Conservation (phyloP, 1,140 invertebrate genomes). For the Zaprionus lachaisei region DNA sequence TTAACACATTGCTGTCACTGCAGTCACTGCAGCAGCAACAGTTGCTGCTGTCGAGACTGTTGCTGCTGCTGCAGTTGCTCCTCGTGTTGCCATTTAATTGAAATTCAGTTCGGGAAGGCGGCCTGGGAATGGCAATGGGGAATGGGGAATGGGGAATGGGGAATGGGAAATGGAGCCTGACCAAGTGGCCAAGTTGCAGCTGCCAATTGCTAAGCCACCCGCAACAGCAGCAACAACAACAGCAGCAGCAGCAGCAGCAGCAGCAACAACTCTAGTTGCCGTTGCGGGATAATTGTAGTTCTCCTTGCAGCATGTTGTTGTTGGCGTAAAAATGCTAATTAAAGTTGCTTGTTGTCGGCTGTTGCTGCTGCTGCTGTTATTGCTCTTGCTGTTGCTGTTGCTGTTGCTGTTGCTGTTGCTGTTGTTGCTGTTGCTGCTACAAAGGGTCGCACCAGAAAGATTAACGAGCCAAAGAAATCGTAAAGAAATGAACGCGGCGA, state of each 20-base stretch:
- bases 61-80: slow-evolving; percentile 34
- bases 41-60: slow-evolving; percentile 21
- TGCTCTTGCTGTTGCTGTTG: slow-evolving; percentile 4
- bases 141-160: slow-evolving; percentile 42
- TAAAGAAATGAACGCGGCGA: slow-evolving; percentile 69
- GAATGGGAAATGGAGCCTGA: slow-evolving; percentile 40
- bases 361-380: slow-evolving; percentile 14
- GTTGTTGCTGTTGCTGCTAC: slow-evolving; percentile 29
- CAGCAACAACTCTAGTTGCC: slow-evolving; percentile 27
- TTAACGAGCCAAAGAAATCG: slow-evolving; percentile 79
- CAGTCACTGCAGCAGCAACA: slow-evolving; percentile 53
- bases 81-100: slow-evolving; percentile 76
- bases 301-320: slow-evolving; percentile 31
- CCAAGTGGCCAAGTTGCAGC: slow-evolving; percentile 49
- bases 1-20: slow-evolving; percentile 81
- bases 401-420: slow-evolving; percentile 7
- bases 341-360: slow-evolving; percentile 71
- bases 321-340: slow-evolving; percentile 81
- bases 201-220: slow-evolving; percentile 48
- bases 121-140: slow-evolving; percentile 59
- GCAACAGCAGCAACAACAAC: slow-evolving; percentile 28
- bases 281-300: slow-evolving; percentile 63
- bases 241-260: slow-evolving; percentile 2
- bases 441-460: slow-evolving; percentile 72
- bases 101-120: slow-evolving; percentile 64